A percentile compares a stretch with the other conserved stretches of the same genome.
Conservation (phyloP, 1,140 invertebrate genomes). For the Stegodyphus dumicola region DNA sequence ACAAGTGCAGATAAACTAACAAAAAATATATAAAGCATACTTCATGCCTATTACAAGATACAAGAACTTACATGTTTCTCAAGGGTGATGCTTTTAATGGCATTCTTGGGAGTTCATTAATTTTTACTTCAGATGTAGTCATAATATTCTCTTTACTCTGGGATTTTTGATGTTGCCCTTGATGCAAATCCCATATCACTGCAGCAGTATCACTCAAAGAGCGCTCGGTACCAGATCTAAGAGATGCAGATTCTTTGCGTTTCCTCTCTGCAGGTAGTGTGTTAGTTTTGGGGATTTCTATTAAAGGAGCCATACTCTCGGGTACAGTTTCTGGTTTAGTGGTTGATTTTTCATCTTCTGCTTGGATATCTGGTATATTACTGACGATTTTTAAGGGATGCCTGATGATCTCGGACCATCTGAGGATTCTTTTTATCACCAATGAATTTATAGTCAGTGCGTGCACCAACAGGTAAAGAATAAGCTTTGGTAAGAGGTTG, state of each 20-base stretch:
- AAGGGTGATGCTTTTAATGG: constrained; percentile 49
- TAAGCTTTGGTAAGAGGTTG: constrained; percentile 52
- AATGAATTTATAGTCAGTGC: constrained; percentile 15
- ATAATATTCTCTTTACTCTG: constrained; percentile 37
- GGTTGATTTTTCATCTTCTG: background rate
- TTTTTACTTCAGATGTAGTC: constrained; percentile 43
- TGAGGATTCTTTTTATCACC: constrained; percentile 39
- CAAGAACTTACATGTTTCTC: constrained; percentile 57
- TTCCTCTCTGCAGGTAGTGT: background rate
- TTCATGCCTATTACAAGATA: background rate
- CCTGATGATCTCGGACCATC: background rate
- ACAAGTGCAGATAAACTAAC: background rate
- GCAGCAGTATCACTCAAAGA: constrained; percentile 59
- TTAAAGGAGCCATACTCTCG: background rate
- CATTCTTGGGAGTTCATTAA: constrained; percentile 49
- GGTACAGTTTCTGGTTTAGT: background rate
- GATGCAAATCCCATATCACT: constrained; percentile 56
- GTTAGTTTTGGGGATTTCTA: background rate
- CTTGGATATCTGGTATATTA: background rate
- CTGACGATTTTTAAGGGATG: constrained; percentile 11
- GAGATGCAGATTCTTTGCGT: constrained; percentile 17
- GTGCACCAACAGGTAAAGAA: constrained; percentile 50
- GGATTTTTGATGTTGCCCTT: constrained; percentile 28
- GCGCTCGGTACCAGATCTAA: constrained; percentile 37
- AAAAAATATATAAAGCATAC: background rate